Evolutionary conservation across 2,113 vertebrate species (phyloP).

Genomic region (Promerops cafer): DNA sequence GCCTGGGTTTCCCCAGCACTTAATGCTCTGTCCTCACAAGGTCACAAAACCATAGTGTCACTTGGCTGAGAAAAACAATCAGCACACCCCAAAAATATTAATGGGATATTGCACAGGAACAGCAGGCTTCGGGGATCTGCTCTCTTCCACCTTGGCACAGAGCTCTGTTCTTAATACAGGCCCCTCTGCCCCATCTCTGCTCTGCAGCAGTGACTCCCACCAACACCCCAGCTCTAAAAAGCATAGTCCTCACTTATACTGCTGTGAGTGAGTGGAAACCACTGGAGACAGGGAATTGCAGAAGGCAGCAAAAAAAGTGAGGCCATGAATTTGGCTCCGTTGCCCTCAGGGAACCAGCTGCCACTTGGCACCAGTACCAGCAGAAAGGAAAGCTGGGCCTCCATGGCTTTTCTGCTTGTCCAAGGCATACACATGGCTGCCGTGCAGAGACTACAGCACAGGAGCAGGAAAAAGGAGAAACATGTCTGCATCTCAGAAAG

Average conservation of each 20-base stretch:
- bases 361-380: background rate
- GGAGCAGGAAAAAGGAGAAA: background rate
- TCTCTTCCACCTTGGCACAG: background rate
- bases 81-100: background rate
- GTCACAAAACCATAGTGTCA: background rate
- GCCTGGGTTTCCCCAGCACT: background rate
- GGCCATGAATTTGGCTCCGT: background rate
- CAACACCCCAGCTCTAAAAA: background rate
- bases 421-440: background rate
- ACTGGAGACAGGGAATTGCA: background rate
- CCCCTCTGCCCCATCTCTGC: background rate
- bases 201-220: background rate
- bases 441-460: background rate
- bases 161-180: background rate
- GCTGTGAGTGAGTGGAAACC: background rate
- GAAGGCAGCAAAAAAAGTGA: background rate
- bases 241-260: background rate
- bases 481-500: background rate
- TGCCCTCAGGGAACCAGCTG: background rate
- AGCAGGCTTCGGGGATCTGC: background rate
- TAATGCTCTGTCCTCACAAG: background rate
- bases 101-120: background rate
- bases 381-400: background rate
- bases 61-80: background rate
- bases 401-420: background rate